Evolutionary conservation across 2,888 invertebrate genomes (phyloP).

Genomic region (Tetragonisca angustula): DNA sequence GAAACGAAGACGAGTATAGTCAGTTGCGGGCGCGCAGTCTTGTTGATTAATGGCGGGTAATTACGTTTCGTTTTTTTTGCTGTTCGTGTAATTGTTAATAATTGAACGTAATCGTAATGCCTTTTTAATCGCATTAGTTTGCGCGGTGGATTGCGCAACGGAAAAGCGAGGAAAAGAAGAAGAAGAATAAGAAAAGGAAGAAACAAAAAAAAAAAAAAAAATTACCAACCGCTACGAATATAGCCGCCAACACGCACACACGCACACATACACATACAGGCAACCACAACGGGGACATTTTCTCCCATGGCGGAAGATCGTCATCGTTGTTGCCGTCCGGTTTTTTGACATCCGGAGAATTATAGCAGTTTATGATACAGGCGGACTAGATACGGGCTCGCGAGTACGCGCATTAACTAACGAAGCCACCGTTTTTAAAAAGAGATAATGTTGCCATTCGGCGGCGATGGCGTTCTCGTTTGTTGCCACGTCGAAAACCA

Average conservation of each 20-base stretch:
- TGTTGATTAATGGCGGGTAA: constrained; percentile 81
- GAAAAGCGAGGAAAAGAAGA: not conserved
- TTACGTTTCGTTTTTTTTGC: constrained; percentile 75
- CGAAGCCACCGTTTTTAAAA: not conserved
- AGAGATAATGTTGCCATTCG: not conserved
- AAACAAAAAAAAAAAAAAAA: constrained; percentile 42
- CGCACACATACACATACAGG: too few species aligned
- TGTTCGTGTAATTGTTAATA: constrained; percentile 82
- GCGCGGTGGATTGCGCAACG: constrained; percentile 74
- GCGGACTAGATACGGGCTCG: not conserved
- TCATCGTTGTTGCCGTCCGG: constrained; percentile 32
- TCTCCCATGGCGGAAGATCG: constrained; percentile 58
- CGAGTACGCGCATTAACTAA: not conserved
- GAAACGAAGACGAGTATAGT: constrained; percentile 2
- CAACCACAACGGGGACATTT: constrained; percentile 34
- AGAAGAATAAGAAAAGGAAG: too few species aligned
- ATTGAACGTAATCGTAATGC: constrained; percentile 82
- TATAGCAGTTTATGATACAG: not conserved
- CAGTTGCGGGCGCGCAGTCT: constrained; percentile 56
- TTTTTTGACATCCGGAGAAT: constrained; percentile 51
- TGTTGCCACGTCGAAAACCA: constrained; percentile 10
- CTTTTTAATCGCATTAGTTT: constrained; percentile 81
- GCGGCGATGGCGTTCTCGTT: constrained; percentile 18
- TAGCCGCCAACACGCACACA: too few species aligned
- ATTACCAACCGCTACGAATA: constrained; percentile 57